Conservation (phyloP, 1,140 invertebrate genomes). For the Vanessa atalanta region DNA sequence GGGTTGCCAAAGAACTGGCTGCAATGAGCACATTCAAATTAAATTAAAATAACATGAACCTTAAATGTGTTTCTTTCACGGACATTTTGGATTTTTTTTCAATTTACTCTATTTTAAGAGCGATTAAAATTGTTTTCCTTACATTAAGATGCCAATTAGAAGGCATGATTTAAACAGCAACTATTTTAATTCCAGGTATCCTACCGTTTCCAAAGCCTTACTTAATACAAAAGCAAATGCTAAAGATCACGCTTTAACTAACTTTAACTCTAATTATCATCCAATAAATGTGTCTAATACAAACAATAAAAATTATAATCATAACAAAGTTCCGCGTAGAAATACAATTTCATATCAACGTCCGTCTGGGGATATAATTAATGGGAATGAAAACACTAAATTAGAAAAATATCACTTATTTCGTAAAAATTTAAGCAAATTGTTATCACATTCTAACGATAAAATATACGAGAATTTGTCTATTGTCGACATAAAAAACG, state of each 20-base stretch:
- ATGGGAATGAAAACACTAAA: not conserved
- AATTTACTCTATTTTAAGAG: not conserved
- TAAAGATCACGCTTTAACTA: constrained; percentile 46
- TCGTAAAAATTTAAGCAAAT: constrained; percentile 5
- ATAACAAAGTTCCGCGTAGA: not conserved
- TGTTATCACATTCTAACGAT: not conserved
- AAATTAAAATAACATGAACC: constrained; percentile 43
- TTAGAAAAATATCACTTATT: not conserved
- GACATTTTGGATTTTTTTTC: constrained; percentile 13
- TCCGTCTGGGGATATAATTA: not conserved
- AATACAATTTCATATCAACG: constrained; percentile 18
- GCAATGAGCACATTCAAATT: constrained; percentile 54
- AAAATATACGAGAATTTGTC: constrained; percentile 1
- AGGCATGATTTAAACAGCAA: not conserved
- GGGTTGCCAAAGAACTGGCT: constrained; percentile 50
- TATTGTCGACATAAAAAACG: not conserved
- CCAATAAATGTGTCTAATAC: constrained; percentile 34
- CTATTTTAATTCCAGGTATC: constrained; percentile 45
- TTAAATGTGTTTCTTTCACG: constrained; percentile 29
- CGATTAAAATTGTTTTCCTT: not conserved
- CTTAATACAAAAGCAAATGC: constrained; percentile 28
- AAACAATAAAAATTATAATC: constrained; percentile 13
- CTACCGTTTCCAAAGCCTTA: constrained; percentile 27
- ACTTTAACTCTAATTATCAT: constrained; percentile 16
- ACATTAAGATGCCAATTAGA: constrained; percentile 13